Base-by-base conservation (phyloP, 2,113 vertebrate species). In the Actenoides lindsayi region DNA sequence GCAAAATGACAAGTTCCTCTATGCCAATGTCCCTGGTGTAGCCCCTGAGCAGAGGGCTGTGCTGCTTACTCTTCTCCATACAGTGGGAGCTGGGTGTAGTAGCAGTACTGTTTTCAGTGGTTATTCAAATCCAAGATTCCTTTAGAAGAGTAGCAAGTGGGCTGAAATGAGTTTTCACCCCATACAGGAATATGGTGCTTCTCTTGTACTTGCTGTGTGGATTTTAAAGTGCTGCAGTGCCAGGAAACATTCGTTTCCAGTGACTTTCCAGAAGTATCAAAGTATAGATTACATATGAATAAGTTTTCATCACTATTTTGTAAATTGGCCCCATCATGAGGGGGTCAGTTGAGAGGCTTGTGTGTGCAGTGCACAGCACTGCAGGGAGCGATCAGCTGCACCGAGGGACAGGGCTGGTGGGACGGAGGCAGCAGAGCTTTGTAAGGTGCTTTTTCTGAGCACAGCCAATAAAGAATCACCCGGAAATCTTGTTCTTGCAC, bases 341-440 rank as follows among this genome's bases (percentile, higher is more conserved):
- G 39, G 39, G 30, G 11, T 59, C 18, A 28, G 37, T 28, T 74
- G 9, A 24, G 31, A 75, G 24, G 11, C 33, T 17, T 5, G 13
- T 28, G 57, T 80, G n/a, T 50, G 17, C 30, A 2, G 8, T 21
- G 6, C 2, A 1, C 42, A 59, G 59, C 4, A 0, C 1, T 62
- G 77, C 2, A 3, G 35, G 8, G 16, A 53, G 4, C 16, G 19
- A 14, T 10, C 11, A 6, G 31, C 76, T 68, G 42, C 57, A 20
- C 68, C 1, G 2, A 70, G 79, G 37, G 59, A 4, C 0, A 2
- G 39, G 23, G 14, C 11, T 0, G 4, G 13, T 78, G 69, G 28
- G 60, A 23, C 1, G 2, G 14, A 11, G 16, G 6, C 24, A 42
- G 60, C 28, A 37, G 1, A 78, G 63, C 53, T 67, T 50, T 73